Evolutionary conservation across 2,113 vertebrate species (phyloP), one percentile per base, ranked within the genome.

Genomic region (Prietella phreatophila): DNA sequence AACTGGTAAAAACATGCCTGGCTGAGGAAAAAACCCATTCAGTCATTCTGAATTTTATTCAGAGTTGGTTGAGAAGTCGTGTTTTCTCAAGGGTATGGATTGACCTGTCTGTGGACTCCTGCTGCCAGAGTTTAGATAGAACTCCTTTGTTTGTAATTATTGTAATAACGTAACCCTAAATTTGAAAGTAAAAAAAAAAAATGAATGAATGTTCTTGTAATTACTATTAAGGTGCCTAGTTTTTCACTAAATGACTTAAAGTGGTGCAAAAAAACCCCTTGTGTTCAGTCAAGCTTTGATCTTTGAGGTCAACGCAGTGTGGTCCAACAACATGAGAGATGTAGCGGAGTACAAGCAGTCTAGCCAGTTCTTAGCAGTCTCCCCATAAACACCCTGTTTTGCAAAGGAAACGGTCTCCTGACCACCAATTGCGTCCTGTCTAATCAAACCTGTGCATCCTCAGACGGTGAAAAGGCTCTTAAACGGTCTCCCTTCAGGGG

Each of bases 361-460:
- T 63, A 81, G 85, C 56, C 85, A 83, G 73, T 85, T 39, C 76
- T 61, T 20, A 42, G 33, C 56, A 42, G 33, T 75, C n/a, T 65
- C 58, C 73, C 73, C 84, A 79, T 86, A 86, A 63, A 67, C 82
- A 22, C 69, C 76, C 55, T 82, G 58, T 78, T 55, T 80, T 22
- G 83, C 83, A 50, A 82, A 78, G 84, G 88, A 87, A 71, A 65
- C 61, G 0, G 50, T 60, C 58, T 85, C 65, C 1, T 78, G 55
- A 20, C 82, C 76, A n/a, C 61, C 69, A 71, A 71, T 87, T 56
- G 82, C 39, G n/a, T 27, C 65, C 75, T 39, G 58, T 73, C 30
- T 61, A 87, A 69, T 80, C 58, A 79, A 85, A 87, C 81, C 19
- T 81, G 36, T 36, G 58, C 76, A 22, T 53, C 17, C n/a, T 84